These are phyloP conservation scores for Zosterops hypoxanthus DNA, from an alignment of 2,113 vertebrate genomes.

Conservation along the genomic window DNA sequence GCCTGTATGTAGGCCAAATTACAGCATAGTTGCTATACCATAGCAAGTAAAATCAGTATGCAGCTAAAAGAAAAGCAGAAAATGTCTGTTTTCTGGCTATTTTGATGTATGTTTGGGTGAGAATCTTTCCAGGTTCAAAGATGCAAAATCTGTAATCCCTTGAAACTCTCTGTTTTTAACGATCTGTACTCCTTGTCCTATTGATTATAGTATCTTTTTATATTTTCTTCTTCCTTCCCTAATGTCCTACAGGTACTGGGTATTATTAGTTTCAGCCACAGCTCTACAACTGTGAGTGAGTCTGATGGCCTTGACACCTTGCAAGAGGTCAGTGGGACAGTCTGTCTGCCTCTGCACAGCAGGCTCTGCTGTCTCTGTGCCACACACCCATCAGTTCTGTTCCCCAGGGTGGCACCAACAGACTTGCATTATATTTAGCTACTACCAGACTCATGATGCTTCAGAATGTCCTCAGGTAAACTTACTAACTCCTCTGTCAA, in stretches of 20 bases:
- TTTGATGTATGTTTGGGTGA: background rate
- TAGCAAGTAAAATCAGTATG: background rate
- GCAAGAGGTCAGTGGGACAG: background rate
- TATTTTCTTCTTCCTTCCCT: background rate
- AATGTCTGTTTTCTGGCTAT: background rate
- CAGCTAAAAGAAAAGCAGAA: background rate
- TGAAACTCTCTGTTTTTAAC: background rate
- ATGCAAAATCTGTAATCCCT: background rate
- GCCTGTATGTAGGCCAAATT: background rate
- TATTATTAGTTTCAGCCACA: background rate
- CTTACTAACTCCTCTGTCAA: constrained; percentile 38
- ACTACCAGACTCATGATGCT: constrained; percentile 1
- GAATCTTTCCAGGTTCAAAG: background rate
- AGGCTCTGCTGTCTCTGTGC: background rate
- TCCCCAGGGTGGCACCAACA: background rate
- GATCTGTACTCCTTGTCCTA: background rate
- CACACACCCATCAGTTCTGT: background rate
- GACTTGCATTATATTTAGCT: constrained; percentile 21
- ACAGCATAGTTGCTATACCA: background rate
- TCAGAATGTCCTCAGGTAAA: constrained; percentile 47
- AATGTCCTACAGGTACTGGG: background rate
- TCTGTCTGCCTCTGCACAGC: background rate
- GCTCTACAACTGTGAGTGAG: background rate
- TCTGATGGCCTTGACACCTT: background rate
- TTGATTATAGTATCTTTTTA: background rate